Evolutionary conservation across 2,113 vertebrate genomes (phyloP).

Genomic region (Accipiter virgatus): DNA sequence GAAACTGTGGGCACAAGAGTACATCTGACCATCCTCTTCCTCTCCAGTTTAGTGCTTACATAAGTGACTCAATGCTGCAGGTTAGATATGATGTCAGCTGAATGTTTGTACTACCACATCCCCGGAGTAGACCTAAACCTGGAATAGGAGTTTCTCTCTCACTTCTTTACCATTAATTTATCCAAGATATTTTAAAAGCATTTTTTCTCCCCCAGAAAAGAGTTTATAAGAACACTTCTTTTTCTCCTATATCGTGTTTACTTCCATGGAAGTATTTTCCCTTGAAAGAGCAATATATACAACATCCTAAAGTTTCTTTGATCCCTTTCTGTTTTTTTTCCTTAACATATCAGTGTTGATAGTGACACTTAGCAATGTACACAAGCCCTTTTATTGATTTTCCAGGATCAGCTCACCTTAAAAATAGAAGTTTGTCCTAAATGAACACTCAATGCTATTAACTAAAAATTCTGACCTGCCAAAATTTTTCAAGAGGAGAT

Average conservation of each 20-base stretch:
- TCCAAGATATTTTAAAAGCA: neutral
- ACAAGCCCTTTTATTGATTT: neutral
- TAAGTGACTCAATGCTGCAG: neutral
- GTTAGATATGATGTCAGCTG: neutral
- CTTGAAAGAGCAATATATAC: neutral
- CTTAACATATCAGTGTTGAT: neutral
- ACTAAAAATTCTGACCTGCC: neutral
- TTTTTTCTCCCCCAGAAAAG: neutral
- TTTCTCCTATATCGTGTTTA: neutral
- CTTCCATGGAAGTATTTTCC: neutral
- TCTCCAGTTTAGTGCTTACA: neutral
- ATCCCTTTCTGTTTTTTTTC: accelerated
- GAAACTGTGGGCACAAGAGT: neutral
- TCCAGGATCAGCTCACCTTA: neutral
- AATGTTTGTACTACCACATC: neutral
- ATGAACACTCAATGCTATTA: neutral
- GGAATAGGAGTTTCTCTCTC: neutral
- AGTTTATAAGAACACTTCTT: neutral
- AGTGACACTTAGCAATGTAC: neutral
- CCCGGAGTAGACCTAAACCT: neutral
- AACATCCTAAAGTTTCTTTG: neutral
- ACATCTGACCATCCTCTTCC: neutral
- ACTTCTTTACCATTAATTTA: neutral
- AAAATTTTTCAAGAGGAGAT: neutral
- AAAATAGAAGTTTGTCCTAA: neutral